Percentiles rank a stretch among this genome's conserved stretches.
Evolutionary conservation across 2,888 invertebrate species (phyloP).

Genomic region (Pandemis heparana): DNA sequence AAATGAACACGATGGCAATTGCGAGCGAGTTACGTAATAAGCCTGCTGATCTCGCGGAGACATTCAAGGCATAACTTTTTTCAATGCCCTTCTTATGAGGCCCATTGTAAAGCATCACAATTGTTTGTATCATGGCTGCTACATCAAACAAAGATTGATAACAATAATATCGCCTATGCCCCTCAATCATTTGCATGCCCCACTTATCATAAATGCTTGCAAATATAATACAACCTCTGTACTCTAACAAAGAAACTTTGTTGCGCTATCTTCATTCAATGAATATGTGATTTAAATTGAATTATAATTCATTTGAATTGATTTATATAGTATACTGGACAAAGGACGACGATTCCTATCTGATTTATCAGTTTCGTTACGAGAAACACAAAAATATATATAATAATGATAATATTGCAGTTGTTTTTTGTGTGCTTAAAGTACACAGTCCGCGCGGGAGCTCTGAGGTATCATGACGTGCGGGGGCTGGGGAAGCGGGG

Average conservation of each 20-base stretch:
- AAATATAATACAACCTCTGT: conserved; percentile 14
- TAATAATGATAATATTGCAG: background rate
- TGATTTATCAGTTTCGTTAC: background rate
- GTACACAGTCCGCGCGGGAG: no score
- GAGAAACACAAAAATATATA: no score
- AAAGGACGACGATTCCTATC: conserved; percentile 42
- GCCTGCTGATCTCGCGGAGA: background rate
- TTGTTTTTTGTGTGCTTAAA: background rate
- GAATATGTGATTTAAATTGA: conserved; percentile 21
- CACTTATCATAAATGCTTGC: conserved; percentile 5
- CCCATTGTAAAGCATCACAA: background rate
- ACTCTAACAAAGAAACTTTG: conserved; percentile 19
- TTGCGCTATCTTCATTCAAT: conserved; percentile 2
- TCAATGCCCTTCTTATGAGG: no score
- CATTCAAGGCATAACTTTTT: no score
- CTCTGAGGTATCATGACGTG: no score
- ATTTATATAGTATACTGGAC: conserved; percentile 50
- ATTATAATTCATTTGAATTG: conserved; percentile 12
- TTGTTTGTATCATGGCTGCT: background rate
- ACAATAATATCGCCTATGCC: background rate
- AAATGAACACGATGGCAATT: no score
- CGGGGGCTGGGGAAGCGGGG: no score
- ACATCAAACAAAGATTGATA: background rate
- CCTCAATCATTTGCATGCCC: conserved; percentile 6
- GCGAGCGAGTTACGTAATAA: no score